phyloP scores from a whole-genome alignment of 2,797 vertebrate genomes.

The Muraenolepis orangiensis region DNA sequence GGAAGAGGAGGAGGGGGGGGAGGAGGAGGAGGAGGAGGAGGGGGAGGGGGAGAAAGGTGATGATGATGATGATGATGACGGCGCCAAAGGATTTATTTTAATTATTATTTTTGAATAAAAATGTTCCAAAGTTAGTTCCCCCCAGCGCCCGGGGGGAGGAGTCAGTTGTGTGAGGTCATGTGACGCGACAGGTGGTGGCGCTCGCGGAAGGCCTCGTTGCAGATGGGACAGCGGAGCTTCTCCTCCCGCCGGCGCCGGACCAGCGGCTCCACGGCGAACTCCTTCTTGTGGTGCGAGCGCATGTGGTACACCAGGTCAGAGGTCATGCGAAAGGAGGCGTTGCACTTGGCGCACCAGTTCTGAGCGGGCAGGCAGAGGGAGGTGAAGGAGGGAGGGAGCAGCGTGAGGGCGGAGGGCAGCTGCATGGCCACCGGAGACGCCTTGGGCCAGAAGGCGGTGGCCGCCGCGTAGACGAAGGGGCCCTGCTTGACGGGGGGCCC shows the following conservation, averaged over 20 bases:
- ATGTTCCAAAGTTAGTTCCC: conserved; percentile 10
- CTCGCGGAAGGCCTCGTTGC: conserved; percentile 96
- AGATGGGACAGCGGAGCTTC: conserved; percentile 97
- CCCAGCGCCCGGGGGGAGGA: conserved; percentile 27
- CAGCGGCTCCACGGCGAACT: conserved; percentile 90
- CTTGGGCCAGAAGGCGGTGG: conserved; percentile 95
- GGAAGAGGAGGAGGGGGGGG: neutral
- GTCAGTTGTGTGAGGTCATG: conserved; percentile 98
- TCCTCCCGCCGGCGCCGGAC: conserved; percentile 93
- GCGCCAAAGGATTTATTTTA: neutral
- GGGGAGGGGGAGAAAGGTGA: conserved; percentile 23
- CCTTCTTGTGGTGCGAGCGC: conserved; percentile 98
- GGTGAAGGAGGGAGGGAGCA: conserved; percentile 93
- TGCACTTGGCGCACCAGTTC: conserved; percentile 99
- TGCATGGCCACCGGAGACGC: conserved; percentile 85
- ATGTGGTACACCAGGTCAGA: conserved; percentile 98
- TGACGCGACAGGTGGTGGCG: conserved; percentile 95
- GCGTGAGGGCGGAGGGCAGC: conserved; percentile 89
- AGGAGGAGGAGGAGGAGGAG: conserved; percentile 58
- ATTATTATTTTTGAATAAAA: conserved; percentile 17
- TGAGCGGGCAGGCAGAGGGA: conserved; percentile 95
- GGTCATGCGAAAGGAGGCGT: conserved; percentile 97
- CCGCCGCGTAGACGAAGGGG: conserved; percentile 87
- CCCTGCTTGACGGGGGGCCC: conserved; percentile 80
- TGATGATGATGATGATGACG: neutral